Base-by-base conservation (phyloP, 2,797 vertebrate genomes). In the Acridotheres tristis region DNA sequence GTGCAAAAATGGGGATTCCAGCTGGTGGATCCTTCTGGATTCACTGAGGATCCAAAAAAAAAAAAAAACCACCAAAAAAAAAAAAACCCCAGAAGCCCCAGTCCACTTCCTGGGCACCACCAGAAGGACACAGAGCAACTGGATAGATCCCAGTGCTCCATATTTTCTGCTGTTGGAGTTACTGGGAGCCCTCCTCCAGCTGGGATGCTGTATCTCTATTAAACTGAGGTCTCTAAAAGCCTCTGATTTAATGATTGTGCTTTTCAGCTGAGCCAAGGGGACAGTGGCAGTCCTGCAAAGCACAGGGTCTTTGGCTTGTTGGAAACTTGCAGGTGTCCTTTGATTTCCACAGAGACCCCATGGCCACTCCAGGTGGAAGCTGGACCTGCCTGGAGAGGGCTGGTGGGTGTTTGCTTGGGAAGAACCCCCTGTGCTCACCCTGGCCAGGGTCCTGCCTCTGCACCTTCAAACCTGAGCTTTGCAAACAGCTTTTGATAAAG, bases 61-160 rank as follows among this genome's bases (percentile, higher is more conserved):
- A 38, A 38, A 34, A 34, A 34, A 34, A 34, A 34, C 34, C 34
- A 34, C 34, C 34, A 42, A 40, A 38, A 38, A 38, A 40, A 42
- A 42, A 30, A 66, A 48, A 47, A 65, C 59, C 45, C 71, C 55
- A 50, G 34, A 18, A 68, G 32, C 13, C 26, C 53, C 58, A 59
- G 15, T 1, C 13, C 32, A 6, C 4, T 9, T 59, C 29, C 78
- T 72, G 76, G 22, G 58, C 58, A 43, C 29, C 27, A 4, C 9
- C 59, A 47, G 59, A 30, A 76, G 47, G 58, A 40, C 71, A 21
- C 4, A 32, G 47, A 82, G 53, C 57, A 34, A 3, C 42, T 10
- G 19, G n/a, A 19, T 1, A 5, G 1, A 3, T 20, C 48, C 65
- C n/a, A 17, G 9, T 3, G 5, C 17, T 78, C 85, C 19, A 0